Evolutionary conservation across 1,140 invertebrate species (phyloP).

Genomic region (Ptiloglossa arizonensis): DNA sequence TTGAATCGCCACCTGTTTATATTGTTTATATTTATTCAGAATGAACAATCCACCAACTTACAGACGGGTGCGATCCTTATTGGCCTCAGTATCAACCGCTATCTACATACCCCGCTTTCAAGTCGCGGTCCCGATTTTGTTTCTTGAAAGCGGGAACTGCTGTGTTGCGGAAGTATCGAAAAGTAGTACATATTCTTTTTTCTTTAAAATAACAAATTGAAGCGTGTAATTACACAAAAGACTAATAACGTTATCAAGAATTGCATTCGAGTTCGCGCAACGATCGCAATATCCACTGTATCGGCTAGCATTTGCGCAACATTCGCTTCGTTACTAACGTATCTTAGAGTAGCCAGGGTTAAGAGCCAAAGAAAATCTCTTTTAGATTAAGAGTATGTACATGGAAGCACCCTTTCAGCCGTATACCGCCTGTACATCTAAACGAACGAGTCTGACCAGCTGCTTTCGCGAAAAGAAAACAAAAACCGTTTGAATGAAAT

Average conservation of each 20-base stretch:
- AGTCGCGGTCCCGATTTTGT: neutral
- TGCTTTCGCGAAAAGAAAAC: conserved; percentile 51
- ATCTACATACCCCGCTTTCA: too few relatives aligned
- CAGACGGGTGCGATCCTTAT: too few relatives aligned
- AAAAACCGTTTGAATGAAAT: conserved; percentile 53
- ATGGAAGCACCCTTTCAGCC: conserved; percentile 44
- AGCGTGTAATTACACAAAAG: too few relatives aligned
- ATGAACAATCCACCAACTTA: too few relatives aligned
- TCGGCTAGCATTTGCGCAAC: conserved; percentile 30
- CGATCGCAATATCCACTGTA: conserved; percentile 14
- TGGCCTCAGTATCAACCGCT: too few relatives aligned
- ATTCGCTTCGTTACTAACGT: conserved; percentile 45
- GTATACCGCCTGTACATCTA: conserved; percentile 51
- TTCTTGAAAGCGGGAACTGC: neutral
- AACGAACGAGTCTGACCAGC: conserved; percentile 59
- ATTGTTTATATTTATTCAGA: too few relatives aligned
- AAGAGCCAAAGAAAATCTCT: conserved; percentile 37
- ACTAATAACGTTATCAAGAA: too few relatives aligned
- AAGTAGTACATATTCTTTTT: too few relatives aligned
- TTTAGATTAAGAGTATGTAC: conserved; percentile 41
- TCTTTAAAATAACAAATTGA: too few relatives aligned
- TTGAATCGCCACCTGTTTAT: too few relatives aligned
- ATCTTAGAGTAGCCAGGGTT: conserved; percentile 46
- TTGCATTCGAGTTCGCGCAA: neutral
- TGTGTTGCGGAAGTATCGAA: too few relatives aligned